Base-by-base conservation (phyloP, 1,140 invertebrate genomes). In the Ctenoplectra terminalis region DNA sequence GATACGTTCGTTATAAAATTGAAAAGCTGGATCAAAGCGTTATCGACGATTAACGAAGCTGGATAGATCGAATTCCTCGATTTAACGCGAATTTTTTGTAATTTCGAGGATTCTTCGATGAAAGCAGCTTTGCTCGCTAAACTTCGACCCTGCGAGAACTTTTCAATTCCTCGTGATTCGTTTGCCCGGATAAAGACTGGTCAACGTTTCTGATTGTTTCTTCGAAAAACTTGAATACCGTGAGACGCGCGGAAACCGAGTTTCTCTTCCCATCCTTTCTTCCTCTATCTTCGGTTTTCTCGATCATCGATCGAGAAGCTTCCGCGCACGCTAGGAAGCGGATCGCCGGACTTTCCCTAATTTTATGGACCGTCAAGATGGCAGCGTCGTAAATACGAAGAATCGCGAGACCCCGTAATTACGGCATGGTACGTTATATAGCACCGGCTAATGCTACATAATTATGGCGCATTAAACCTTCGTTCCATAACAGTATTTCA, bases 391-490 rank as follows among this genome's bases (percentile, higher is more conserved):
- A 81, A 75, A 66, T 58, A 66, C 60, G 17, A 74, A 66, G 71
- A 81, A 81, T 81, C 70, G 60, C 71, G 26, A 43, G 37, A 58
- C 17, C 58, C 20, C 48, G 50, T 75, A 81, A 81, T 81, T 81
- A 56, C 78, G 48, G 40, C 31, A 29, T 20, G 77, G 20, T 37
- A 56, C 67, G 31, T 81, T 81, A 74, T 48, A 40, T 23, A 17
- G 29, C 29, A 29, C 17, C 15, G 17, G 77, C 77, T 75, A 74
- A 75, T 66, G 78, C 70, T 40, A 66, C 60, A 81, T 81, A 75
- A 81, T 81, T 64, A 64, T 66, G 71, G 60, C 50, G 60, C 71
- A 64, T 80, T 80, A 80, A 74, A 46, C 70, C 70, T 80, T 63
- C 58, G 23, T 80, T 64, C 48, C 78, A 64, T 74, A 80, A 74